Evolutionary conservation across 2,888 invertebrate genomes (phyloP).

Genomic region (Schizaphis graminum): DNA sequence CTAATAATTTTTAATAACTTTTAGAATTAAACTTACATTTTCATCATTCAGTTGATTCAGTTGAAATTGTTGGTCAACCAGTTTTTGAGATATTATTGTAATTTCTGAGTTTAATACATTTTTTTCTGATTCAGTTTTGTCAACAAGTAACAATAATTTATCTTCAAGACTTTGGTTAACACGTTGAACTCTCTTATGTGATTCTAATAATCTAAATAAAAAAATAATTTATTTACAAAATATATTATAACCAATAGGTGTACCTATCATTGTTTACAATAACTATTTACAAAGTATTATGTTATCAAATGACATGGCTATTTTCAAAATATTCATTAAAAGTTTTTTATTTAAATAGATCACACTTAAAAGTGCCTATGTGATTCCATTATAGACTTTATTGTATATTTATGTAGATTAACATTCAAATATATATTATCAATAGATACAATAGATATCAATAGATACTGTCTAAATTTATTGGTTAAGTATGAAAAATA

Average conservation of each 20-base stretch:
- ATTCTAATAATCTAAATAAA: constrained; percentile 81
- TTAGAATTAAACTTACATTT: constrained; percentile 77
- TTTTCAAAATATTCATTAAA: neutral
- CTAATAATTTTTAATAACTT: neutral
- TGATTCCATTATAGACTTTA: too few species aligned
- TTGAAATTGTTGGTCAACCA: constrained; percentile 88
- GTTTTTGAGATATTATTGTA: constrained; percentile 84
- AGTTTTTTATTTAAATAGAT: neutral
- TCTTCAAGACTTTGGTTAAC: constrained; percentile 96
- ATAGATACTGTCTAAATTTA: too few species aligned
- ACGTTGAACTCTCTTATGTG: constrained; percentile 92
- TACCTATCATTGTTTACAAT: neutral
- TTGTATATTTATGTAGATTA: too few species aligned
- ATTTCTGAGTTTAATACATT: constrained; percentile 88
- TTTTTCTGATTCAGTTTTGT: constrained; percentile 92
- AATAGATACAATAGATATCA: too few species aligned
- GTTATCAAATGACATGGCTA: neutral
- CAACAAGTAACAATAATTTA: constrained; percentile 91
- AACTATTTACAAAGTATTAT: neutral
- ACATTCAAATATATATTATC: too few species aligned
- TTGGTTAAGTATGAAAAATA: neutral
- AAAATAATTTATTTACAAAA: neutral
- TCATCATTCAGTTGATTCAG: constrained; percentile 87
- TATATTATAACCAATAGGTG: neutral
- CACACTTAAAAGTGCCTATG: neutral